Base-by-base conservation (phyloP, 2,797 vertebrate genomes). In the Oreonectes daqikongensis region DNA sequence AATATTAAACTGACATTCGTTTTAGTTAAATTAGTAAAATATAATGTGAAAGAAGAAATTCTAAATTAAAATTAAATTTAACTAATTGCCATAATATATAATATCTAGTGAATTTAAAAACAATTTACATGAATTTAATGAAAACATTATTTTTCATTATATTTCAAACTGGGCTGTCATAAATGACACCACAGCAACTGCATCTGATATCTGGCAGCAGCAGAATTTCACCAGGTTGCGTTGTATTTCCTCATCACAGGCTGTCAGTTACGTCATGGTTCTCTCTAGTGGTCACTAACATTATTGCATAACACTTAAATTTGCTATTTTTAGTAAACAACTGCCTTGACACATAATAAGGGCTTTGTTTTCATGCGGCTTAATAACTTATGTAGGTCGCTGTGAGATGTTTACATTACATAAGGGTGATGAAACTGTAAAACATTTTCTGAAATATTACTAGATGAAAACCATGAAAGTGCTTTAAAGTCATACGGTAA, bases 251-350 rank as follows among this genome's bases (percentile, higher is more conserved):
- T 42, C 17, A 50, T 22, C 44, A 40, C 5, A 9, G 48, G 48
- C 32, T 40, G 24, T 57, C 57, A 18, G 40, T 28, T 52, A 28
- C 44, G 20, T 30, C 22, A 38, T 44, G 52, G 35, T 61, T 30
- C 81, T 55, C 72, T 70, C 79, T 84, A 69, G 80, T 82, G 83
- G 82, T 76, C 22, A 76, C 32, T 32, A 42, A 28, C 38, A 64
- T 60, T 35, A 77, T 63, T 78, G 69, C 81, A 69, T n/a, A n/a
- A 48, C 40, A 55, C 48, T 12, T 7, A 18, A 52, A 12, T 55
- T 42, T 24, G 50, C 68, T 55, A 69, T 32, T 53, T 11, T 17
- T 38, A 28, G 15, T 3, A 59, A 28, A 30, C 24, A 55, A 55
- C 4, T 5, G 44, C 14, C 48, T 50, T 50, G 18, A 50, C 48